Evolutionary conservation across 2,888 invertebrate genomes (phyloP).

Genomic region (Dryadula phaetusa): DNA sequence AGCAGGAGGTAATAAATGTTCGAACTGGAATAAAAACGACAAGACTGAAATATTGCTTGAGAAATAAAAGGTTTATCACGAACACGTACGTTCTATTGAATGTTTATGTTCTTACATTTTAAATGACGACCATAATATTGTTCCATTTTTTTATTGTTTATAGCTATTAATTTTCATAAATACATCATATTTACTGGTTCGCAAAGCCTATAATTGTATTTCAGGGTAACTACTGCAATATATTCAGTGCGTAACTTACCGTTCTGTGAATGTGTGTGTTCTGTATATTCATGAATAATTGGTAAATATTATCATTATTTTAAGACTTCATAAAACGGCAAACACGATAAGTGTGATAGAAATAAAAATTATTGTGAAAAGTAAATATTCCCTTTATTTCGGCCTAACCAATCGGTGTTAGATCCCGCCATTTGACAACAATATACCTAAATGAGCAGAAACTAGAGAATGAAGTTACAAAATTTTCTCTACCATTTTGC

Average conservation of each 20-base stretch:
- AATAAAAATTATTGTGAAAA: too few relatives aligned
- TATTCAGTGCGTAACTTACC: too few relatives aligned
- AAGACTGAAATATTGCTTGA: slow-evolving; percentile 25
- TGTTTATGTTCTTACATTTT: slow-evolving; percentile 12
- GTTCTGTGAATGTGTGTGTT: too few relatives aligned
- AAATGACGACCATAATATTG: neutral
- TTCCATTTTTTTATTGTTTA: neutral
- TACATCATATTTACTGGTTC: neutral
- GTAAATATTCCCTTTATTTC: too few relatives aligned
- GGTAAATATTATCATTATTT: too few relatives aligned
- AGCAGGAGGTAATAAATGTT: slow-evolving; percentile 35
- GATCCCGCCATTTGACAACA: too few relatives aligned
- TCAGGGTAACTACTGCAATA: too few relatives aligned
- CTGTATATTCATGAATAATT: too few relatives aligned
- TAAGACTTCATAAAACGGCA: too few relatives aligned
- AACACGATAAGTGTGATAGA: too few relatives aligned
- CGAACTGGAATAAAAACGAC: slow-evolving; percentile 31
- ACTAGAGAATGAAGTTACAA: neutral
- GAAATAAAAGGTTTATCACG: slow-evolving; percentile 24
- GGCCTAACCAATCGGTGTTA: too few relatives aligned
- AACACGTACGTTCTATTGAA: slow-evolving; percentile 6
- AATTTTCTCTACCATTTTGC: too few relatives aligned
- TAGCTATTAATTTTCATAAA: neutral
- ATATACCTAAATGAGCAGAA: neutral
- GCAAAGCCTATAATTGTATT: neutral